phyloP scores from a whole-genome alignment of 2,113 vertebrate genomes.

The Gnathonemus echidnorhynchus region DNA sequence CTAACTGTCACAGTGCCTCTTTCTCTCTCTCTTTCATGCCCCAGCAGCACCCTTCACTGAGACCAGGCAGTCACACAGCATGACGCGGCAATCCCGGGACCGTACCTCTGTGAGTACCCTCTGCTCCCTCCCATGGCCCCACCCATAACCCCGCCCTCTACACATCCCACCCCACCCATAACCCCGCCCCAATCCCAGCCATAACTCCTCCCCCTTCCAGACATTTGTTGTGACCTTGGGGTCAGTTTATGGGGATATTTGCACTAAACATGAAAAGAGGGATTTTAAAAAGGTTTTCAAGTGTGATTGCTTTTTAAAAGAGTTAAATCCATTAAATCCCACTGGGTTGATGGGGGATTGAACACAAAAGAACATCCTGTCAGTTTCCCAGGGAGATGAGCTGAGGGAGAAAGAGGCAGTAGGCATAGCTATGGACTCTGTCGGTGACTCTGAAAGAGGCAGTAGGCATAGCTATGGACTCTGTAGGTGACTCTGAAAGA shows the following conservation, averaged over 20 bases:
- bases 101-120: constrained; percentile 78
- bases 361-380: neutral
- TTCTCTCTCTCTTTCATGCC: constrained; percentile 43
- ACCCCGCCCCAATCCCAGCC: neutral
- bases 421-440: neutral
- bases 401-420: neutral
- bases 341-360: neutral
- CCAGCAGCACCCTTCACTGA: constrained; percentile 67
- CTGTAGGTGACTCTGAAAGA: too few species aligned
- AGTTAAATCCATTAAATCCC: neutral
- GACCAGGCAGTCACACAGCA: constrained; percentile 74
- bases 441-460: neutral
- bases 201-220: neutral
- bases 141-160: neutral
- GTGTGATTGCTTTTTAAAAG: neutral
- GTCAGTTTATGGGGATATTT: neutral
- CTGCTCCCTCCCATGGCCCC: neutral
- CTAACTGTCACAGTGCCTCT: constrained; percentile 43
- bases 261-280: neutral
- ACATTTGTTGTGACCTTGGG: neutral
- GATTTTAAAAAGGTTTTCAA: neutral
- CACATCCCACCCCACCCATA: neutral
- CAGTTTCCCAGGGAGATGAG: neutral
- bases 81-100: constrained; percentile 83
- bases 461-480: too few species aligned